Base-by-base conservation (phyloP, 1,140 invertebrate species). In the Temnothorax longispinosus region DNA sequence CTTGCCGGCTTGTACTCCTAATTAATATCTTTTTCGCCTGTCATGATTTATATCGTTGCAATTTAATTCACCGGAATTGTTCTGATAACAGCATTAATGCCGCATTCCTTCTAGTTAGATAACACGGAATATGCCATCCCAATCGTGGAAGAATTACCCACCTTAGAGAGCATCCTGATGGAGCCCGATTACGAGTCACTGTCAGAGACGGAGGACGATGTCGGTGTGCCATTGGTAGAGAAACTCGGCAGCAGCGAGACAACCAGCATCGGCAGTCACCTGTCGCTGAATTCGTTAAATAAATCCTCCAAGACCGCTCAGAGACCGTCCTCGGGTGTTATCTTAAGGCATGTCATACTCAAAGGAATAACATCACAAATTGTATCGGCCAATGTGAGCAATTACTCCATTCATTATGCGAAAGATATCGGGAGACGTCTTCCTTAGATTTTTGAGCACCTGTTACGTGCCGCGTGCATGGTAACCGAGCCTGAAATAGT, bases 361-460 rank as follows among this genome's bases (percentile, higher is more conserved):
- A 97, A 98, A 95, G 98, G 97, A 87, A 97, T 99, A 52, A 98
- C 98, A n/a, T 96, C 98, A 35, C 98, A 99, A 95, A 96, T 99
- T n/a, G 95, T 96, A 21, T 98, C 98, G 32, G 98, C 98, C 27
- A 96, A 96, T 80, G 98, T 98, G 96, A 96, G 96, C 95, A 86
- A 60, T 78, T 88, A 52, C 35, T 74, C 32, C 32, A 60, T 74
- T 58, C n/a, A 18, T 82, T 72, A 47, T 60, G 10, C 8, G 7
- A 4, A 8, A 50, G 41, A 47, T 38, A n/a, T 74, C 8, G 18
- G 65, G 2, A 67, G 44, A 44, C 3, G 3, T 62, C 44, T 65
- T 78, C 4, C 32, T 88, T 75, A 60, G n/a, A 60, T 69, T 65
- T 77, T 41, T 78, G n/a, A 76, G 41, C 50, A 58, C 6, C 11